Base-by-base conservation (phyloP, 2,797 vertebrate species). In the Strix occidentalis region DNA sequence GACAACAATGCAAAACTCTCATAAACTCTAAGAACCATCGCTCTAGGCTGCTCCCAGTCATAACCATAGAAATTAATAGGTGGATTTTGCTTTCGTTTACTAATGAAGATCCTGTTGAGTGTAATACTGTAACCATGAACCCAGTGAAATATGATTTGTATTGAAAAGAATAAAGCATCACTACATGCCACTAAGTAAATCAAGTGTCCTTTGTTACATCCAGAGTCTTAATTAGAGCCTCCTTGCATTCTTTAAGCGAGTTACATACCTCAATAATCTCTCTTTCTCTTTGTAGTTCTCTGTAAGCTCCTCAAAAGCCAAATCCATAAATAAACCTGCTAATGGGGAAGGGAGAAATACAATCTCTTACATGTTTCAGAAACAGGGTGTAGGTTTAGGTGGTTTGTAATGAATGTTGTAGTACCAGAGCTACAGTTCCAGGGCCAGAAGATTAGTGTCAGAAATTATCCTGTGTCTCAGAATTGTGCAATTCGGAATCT, bases 261-360 rank as follows among this genome's bases (percentile, higher is more conserved):
- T 63, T 63, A 74, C 43, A 41, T 78, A 65, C 53, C 64, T 94
- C 83, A 82, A 0, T 82, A 90, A 84, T 95, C 74, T 88, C 57
- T 77, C 37, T 66, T 94, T 92, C 50, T 75, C 66, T 76, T 78
- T 89, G 70, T 94, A 77, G 63, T 65, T 93, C 83, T 82, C 89
- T 53, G 25, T 88, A 91, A 94, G 25, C 46, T 77, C 60, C 77
- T 94, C 77, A 91, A 82, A 90, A 92, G 29, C 48, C 66, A 84
- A 91, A 93, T 82, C 56, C 63, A 68, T 87, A 95, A 93, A 91
- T 78, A 92, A 88, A 89, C 39, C 46, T 76, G 58, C 69, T 84
- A 82, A 53, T 28, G 41, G 81, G 45, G 46, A 93, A 88, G 58
- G 43, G 45, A 87, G 64, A 11, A 82, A 53, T 54, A 20, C 31